phyloP scores from a whole-genome alignment of 2,113 vertebrate species.

The Varanus komodoensis region DNA sequence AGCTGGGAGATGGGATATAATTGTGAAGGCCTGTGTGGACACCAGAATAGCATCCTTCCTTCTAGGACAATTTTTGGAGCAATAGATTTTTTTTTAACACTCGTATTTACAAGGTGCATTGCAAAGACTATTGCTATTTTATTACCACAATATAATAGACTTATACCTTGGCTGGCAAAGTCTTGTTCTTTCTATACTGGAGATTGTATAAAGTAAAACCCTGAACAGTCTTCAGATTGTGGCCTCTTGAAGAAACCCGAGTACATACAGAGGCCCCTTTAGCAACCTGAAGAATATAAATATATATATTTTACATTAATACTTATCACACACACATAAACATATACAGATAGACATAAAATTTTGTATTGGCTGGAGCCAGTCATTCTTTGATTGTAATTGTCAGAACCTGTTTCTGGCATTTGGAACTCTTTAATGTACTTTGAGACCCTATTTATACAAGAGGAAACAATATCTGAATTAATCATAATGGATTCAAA shows the following conservation, averaged over 20 bases:
- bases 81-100: constrained; percentile 52
- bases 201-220: constrained; percentile 53
- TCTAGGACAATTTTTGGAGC: constrained; percentile 26
- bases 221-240: constrained; percentile 53
- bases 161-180: constrained; percentile 38
- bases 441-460: constrained; percentile 26
- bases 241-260: constrained; percentile 53
- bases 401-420: constrained; percentile 39
- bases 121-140: constrained; percentile 47
- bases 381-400: constrained; percentile 49
- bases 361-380: constrained; percentile 36
- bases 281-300: constrained; percentile 76
- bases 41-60: constrained; percentile 6
- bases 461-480: constrained; percentile 16
- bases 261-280: constrained; percentile 69
- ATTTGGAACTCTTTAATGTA: neutral
- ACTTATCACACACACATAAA: constrained; percentile 54
- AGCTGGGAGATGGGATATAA: neutral
- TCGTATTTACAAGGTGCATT: constrained; percentile 72
- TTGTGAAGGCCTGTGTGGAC: neutral
- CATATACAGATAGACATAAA: constrained; percentile 38
- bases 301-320: constrained; percentile 69
- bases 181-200: constrained; percentile 21
- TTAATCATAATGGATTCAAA: neutral
- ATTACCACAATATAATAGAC: constrained; percentile 58